phyloP scores from a whole-genome alignment of 2,113 vertebrate species.

The Pteruthius melanotis region DNA sequence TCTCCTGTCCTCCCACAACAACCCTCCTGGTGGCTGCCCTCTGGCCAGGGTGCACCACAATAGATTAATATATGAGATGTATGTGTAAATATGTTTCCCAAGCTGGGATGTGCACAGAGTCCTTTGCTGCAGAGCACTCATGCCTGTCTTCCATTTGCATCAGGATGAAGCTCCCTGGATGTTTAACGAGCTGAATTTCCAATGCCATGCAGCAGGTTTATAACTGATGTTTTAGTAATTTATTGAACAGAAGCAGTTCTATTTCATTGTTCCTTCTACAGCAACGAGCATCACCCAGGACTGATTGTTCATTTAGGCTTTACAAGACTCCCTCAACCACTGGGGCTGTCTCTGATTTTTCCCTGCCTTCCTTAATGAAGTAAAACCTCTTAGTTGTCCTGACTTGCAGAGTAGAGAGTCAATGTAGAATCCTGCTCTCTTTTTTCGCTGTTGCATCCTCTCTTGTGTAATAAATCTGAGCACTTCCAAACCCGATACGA shows the following conservation, averaged over 20 bases:
- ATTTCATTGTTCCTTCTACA: slow-evolving; percentile 34
- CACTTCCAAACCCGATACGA: neutral
- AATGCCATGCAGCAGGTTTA: slow-evolving; percentile 15
- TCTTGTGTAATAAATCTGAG: slow-evolving; percentile 71
- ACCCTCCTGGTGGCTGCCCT: slow-evolving; percentile 65
- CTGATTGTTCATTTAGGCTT: slow-evolving; percentile 3
- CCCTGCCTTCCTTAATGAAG: slow-evolving; percentile 23
- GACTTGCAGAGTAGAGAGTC: slow-evolving; percentile 35
- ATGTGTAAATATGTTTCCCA: slow-evolving; percentile 42
- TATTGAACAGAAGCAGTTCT: slow-evolving; percentile 3
- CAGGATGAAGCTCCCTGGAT: slow-evolving; percentile 34
- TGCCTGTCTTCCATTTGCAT: slow-evolving; percentile 45
- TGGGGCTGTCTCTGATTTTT: neutral
- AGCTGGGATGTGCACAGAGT: slow-evolving; percentile 33
- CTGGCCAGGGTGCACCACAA: slow-evolving; percentile 74
- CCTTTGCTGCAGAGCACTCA: slow-evolving; percentile 30
- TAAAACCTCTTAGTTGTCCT: slow-evolving; percentile 45
- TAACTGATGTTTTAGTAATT: slow-evolving; percentile 63
- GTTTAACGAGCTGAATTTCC: slow-evolving; percentile 15
- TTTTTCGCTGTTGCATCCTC: slow-evolving; percentile 29
- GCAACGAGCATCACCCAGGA: neutral
- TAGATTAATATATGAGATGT: slow-evolving; percentile 70
- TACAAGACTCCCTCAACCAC: neutral
- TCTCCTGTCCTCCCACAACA: slow-evolving; percentile 52
- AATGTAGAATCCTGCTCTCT: slow-evolving; percentile 54